Conservation (phyloP, 2,888 invertebrate species). For the Alitta virens region DNA sequence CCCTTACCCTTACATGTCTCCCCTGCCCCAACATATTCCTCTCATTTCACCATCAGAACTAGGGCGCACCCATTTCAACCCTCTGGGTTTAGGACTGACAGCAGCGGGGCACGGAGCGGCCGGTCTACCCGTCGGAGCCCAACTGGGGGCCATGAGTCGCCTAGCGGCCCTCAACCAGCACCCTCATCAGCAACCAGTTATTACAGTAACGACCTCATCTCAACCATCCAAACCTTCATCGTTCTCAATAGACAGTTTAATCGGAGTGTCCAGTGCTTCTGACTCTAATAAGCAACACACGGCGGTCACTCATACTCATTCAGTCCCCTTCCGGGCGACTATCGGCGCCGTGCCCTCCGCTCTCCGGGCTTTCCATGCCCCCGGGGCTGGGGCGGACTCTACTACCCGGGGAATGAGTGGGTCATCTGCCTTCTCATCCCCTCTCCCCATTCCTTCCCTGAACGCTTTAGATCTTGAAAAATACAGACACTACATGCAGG, state of each 20-base stretch:
- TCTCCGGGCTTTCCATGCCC: constrained; percentile 6
- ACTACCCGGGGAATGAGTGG: background rate
- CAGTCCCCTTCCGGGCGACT: constrained; percentile 9
- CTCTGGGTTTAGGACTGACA: constrained; percentile 15
- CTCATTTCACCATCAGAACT: constrained; percentile 67
- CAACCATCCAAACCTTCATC: background rate
- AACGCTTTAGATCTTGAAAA: constrained; percentile 48
- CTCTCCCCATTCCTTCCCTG: constrained; percentile 21
- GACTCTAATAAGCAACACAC: background rate
- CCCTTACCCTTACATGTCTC: constrained; percentile 58
- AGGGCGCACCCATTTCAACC: constrained; percentile 55
- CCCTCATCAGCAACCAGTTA: background rate
- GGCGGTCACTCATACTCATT: background rate
- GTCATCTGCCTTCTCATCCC: constrained; percentile 11
- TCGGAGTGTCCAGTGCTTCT: constrained; percentile 51
- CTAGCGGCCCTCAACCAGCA: background rate
- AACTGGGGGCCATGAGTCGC: background rate
- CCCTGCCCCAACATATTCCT: constrained; percentile 54
- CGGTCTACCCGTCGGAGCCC: background rate
- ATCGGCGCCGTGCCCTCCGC: constrained; percentile 9
- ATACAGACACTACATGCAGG: constrained; percentile 47
- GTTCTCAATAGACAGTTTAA: constrained; percentile 64
- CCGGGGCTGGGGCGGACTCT: constrained; percentile 1
- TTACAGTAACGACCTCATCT: too few relatives aligned
- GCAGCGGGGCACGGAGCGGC: constrained; percentile 14